Evolutionary conservation across 2,888 invertebrate genomes (phyloP).

Genomic region (Thera britannica): DNA sequence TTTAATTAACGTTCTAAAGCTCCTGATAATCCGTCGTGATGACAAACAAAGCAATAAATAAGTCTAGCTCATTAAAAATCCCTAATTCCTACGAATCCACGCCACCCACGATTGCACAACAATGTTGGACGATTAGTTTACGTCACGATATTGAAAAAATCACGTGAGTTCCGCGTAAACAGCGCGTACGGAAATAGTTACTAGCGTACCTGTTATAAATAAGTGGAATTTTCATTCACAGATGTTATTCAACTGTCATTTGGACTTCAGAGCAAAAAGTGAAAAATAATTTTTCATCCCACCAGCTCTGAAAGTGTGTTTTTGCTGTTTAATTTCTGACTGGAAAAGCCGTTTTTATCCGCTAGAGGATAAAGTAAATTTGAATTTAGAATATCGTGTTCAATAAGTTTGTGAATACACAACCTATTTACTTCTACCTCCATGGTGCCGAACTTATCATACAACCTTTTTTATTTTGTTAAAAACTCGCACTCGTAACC

Average conservation of each 20-base stretch:
- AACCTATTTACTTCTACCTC: no score
- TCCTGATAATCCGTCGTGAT: background rate
- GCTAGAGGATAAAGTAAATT: no score
- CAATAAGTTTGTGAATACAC: no score
- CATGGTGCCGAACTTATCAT: no score
- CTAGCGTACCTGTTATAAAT: conserved; percentile 41
- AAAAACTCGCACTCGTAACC: no score
- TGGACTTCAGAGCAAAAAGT: conserved; percentile 8
- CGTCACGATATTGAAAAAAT: conserved; percentile 61
- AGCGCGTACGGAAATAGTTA: conserved; percentile 23
- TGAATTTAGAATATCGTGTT: no score
- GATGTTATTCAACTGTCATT: conserved; percentile 29
- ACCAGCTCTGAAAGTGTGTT: no score
- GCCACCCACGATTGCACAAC: conserved; percentile 54
- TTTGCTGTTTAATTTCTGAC: no score
- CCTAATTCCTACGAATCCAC: conserved; percentile 23
- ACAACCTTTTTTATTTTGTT: no score
- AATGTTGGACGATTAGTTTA: conserved; percentile 53
- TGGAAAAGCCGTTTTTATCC: no score
- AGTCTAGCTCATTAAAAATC: conserved; percentile 17
- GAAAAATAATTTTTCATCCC: background rate
- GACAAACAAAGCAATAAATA: conserved; percentile 29
- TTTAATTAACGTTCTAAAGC: background rate
- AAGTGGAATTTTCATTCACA: conserved; percentile 41
- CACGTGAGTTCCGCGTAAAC: conserved; percentile 71